Evolutionary conservation across 2,113 vertebrate genomes (phyloP), one percentile per base, ranked within the genome.

Genomic region (Pteruthius melanotis): DNA sequence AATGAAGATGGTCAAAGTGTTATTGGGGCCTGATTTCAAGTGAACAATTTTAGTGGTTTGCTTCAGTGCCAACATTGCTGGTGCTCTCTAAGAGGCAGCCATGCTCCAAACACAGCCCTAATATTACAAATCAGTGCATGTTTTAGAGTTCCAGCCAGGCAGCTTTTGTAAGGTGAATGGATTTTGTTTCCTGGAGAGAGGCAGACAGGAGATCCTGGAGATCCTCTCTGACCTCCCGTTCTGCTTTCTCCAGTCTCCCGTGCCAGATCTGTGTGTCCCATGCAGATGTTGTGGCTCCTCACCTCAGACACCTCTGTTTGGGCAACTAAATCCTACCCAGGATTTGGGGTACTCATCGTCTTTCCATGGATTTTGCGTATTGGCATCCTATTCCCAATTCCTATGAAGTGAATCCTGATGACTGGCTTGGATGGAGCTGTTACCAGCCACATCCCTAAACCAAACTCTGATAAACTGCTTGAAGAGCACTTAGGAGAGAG

Each of bases 221-320:
- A 28, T 59, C 22, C 44, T 74, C 26, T 57, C 64, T 65, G 54
- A 45, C 22, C 13, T 76, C 18, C 33, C 23, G 1, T 13, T 83
- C 4, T 35, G 45, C 21, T 69, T 68, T 9, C 19, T 7, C 14
- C 72, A 64, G 18, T 81, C 56, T 94, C 27, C 52, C 33, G 10
- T 79, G 52, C 42, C 3, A 0, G 22, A 24, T 54, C 21, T 75
- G 10, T 75, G 47, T 7, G 8, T 75, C 12, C 13, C 6, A 1
- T 31, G 44, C 10, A 33, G 44, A 13, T 71, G 2, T 7, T 0
- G 0, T 59, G 27, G 26, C 37, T 66, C 61, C 23, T 65, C 6
- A 54, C 11, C 15, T 35, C 39, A 79, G 20, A 26, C 11, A 14
- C 19, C 10, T 35, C 52, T 78, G 6, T 63, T 22, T 31, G 30